These are phyloP conservation scores for Perccottus glenii DNA, from an alignment of 2,113 vertebrate species.

Conservation along the genomic window DNA sequence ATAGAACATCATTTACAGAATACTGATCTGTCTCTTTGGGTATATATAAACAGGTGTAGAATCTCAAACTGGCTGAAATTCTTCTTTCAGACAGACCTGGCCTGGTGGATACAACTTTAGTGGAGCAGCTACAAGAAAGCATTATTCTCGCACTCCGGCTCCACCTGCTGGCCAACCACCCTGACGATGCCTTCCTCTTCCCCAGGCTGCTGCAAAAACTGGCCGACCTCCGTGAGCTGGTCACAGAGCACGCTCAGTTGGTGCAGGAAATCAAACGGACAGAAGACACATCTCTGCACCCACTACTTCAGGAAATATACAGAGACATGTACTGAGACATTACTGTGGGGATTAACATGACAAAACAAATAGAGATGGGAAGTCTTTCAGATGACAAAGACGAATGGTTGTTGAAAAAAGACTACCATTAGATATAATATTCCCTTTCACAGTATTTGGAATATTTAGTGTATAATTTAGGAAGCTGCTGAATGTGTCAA, in stretches of 20 bases:
- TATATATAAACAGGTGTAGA: neutral
- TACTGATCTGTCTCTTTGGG: no score
- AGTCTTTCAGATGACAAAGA: no score
- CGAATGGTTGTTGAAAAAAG: neutral
- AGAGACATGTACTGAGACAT: conserved; percentile 87
- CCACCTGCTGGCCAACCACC: conserved; percentile 90
- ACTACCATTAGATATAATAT: no score
- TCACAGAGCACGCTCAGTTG: conserved; percentile 92
- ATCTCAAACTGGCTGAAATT: neutral
- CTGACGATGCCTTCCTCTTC: conserved; percentile 89
- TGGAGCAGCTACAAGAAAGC: conserved; percentile 91
- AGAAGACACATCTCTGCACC: conserved; percentile 91
- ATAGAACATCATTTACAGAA: no score
- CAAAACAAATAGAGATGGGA: no score
- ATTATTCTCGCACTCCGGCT: conserved; percentile 90
- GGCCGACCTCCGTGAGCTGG: conserved; percentile 92
- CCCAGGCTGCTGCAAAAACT: conserved; percentile 95
- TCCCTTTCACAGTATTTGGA: conserved; percentile 1
- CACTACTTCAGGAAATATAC: conserved; percentile 95
- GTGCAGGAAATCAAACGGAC: conserved; percentile 93
- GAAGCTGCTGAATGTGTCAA: neutral
- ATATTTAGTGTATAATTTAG: conserved; percentile 3
- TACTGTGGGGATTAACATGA: neutral
- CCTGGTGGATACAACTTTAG: conserved; percentile 85
- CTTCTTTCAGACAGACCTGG: conserved; percentile 88